Percentiles rank a stretch among this genome's conserved stretches.
These are phyloP conservation scores for Haliclona indistincta DNA, from an alignment of 37 sponge, comb jelly and placozoan genomes.

Conservation along the genomic window DNA sequence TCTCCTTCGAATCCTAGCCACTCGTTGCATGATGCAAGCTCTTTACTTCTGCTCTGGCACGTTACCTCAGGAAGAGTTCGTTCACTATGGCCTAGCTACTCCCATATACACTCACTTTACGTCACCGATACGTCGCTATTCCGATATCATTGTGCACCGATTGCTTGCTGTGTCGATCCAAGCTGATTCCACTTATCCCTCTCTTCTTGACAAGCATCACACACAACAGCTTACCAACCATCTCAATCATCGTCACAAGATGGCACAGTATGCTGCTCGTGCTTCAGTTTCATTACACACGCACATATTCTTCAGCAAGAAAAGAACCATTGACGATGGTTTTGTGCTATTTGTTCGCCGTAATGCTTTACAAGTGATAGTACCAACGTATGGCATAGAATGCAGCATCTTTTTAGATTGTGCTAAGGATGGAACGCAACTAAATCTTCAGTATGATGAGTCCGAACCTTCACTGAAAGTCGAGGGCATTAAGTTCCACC, in stretches of 20 bases:
- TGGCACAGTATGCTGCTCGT: constrained; percentile 89
- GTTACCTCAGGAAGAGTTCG: constrained; percentile 75
- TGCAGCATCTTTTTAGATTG: constrained; percentile 69
- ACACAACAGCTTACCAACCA: constrained; percentile 76
- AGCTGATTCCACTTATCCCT: constrained; percentile 84
- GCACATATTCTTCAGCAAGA: constrained; percentile 85
- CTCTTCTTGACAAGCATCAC: constrained; percentile 82
- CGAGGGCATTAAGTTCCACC: constrained; percentile 37
- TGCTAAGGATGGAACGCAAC: neutral
- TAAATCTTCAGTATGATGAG: constrained; percentile 26
- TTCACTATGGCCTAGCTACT: constrained; percentile 95
- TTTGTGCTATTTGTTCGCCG: constrained; percentile 79
- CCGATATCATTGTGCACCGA: constrained; percentile 95
- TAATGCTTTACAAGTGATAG: constrained; percentile 91
- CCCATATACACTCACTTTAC: constrained; percentile 98
- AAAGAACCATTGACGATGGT: constrained; percentile 64
- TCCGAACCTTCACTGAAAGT: constrained; percentile 49
- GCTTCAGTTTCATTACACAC: constrained; percentile 91
- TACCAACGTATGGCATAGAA: constrained; percentile 93
- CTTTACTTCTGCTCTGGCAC: constrained; percentile 97
- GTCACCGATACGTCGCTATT: constrained; percentile 96
- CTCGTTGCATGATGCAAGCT: constrained; percentile 99
- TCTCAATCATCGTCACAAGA: constrained; percentile 91
- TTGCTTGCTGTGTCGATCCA: constrained; percentile 85
- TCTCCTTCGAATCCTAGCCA: constrained; percentile 88